These are phyloP conservation scores for Tyto alba DNA, from an alignment of 2,113 vertebrate species.

Conservation along the genomic window DNA sequence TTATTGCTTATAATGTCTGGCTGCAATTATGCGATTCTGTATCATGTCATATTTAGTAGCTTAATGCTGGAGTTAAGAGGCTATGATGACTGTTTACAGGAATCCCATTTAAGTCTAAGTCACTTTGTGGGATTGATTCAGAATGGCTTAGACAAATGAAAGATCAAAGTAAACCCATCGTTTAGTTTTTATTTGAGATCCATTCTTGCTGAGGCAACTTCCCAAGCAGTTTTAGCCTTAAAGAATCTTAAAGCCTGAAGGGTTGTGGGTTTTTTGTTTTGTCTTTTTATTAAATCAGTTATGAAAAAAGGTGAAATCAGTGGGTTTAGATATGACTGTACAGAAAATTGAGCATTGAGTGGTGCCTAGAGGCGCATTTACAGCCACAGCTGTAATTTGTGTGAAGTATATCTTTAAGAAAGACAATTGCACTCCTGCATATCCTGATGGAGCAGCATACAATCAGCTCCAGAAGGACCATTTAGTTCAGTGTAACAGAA, in stretches of 20 bases:
- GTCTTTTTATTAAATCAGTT: neutral
- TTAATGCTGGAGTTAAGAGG: neutral
- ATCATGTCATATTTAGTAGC: neutral
- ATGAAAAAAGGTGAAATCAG: neutral
- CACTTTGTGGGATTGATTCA: neutral
- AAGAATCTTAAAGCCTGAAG: neutral
- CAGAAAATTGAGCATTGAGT: neutral
- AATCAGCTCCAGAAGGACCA: neutral
- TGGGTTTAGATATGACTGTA: neutral
- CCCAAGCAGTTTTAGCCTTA: neutral
- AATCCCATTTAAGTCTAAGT: neutral
- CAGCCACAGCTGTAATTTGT: neutral
- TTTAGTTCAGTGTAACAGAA: neutral
- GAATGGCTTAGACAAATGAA: neutral
- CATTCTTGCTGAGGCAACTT: neutral
- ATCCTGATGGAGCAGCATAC: neutral
- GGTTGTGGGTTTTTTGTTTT: neutral
- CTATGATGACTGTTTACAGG: neutral
- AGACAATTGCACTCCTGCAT: neutral
- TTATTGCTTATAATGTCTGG: constrained; percentile 6
- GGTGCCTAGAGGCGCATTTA: neutral
- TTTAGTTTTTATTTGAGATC: neutral
- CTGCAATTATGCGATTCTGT: neutral
- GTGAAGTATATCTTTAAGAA: neutral
- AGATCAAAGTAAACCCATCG: neutral